These are phyloP conservation scores for Pocillopora meandrina DNA, from an alignment of 92 coral and sea anemone species.

Conservation along the genomic window DNA sequence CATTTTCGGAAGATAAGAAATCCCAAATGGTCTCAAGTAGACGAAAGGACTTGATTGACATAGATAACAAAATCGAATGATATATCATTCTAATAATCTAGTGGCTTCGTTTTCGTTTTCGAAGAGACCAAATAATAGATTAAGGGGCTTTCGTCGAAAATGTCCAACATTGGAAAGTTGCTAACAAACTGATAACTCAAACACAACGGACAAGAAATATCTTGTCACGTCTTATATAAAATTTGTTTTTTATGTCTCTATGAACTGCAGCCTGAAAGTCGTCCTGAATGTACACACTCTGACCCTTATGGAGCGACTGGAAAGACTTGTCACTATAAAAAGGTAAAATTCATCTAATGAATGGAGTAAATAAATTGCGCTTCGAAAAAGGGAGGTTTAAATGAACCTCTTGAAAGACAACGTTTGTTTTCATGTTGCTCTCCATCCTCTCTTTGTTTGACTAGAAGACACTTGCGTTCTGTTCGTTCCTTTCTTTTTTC, in stretches of 20 bases:
- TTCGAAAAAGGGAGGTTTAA: neutral
- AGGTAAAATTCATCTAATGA: neutral
- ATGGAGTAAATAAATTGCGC: neutral
- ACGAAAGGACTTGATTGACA: too few species aligned
- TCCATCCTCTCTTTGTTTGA: too few species aligned
- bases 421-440: too few species aligned
- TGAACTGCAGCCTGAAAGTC: conserved; percentile 7
- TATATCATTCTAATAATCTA: too few species aligned
- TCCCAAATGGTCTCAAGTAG: neutral
- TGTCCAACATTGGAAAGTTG: too few species aligned
- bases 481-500: too few species aligned
- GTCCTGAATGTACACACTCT: neutral
- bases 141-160: too few species aligned
- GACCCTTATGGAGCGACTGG: neutral
- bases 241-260: neutral
- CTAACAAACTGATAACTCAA: neutral
- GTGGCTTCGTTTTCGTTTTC: too few species aligned
- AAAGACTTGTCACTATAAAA: neutral
- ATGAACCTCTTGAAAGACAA: neutral
- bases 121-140: too few species aligned
- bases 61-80: too few species aligned
- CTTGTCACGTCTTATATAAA: neutral
- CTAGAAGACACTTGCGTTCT: too few species aligned
- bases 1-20: neutral
- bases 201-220: neutral